Conservation (phyloP, 2,888 invertebrate species). For the Drosophila ezoana region DNA sequence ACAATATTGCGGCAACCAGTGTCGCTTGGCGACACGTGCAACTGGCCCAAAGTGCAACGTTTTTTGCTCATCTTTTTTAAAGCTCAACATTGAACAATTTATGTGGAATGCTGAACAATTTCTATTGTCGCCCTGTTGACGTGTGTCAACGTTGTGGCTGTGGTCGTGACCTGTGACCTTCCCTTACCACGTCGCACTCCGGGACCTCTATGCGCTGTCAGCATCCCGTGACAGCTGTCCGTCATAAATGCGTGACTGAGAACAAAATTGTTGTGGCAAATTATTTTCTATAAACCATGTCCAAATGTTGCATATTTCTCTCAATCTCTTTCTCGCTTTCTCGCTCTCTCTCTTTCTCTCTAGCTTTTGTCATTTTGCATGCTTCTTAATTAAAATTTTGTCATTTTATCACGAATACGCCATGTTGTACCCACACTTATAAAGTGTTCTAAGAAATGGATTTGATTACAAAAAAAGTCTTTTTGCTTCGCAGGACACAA, state of each 20-base stretch:
- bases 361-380: not conserved
- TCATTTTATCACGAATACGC: constrained; percentile 32
- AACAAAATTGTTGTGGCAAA: constrained; percentile 18
- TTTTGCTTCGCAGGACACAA: constrained; percentile 8
- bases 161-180: constrained; percentile 34
- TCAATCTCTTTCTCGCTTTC: too few relatives aligned
- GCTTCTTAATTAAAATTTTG: constrained; percentile 24
- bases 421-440: constrained; percentile 13
- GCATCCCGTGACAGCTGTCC: constrained; percentile 38
- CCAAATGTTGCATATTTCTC: not conserved
- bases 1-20: too few relatives aligned
- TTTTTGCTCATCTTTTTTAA: constrained; percentile 16
- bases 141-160: constrained; percentile 42
- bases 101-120: constrained; percentile 41
- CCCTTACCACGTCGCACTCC: not conserved
- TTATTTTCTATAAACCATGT: constrained; percentile 17
- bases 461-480: constrained; percentile 30
- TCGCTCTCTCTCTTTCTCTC: too few relatives aligned
- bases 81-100: constrained; percentile 37
- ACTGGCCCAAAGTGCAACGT: constrained; percentile 39
- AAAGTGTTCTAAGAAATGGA: constrained; percentile 22
- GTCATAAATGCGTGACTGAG: constrained; percentile 46
- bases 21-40: constrained; percentile 32
- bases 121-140: constrained; percentile 58
- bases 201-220: not conserved